Percentiles rank a stretch among this genome's conserved stretches.
Conservation (phyloP, 2,113 vertebrate species). For the Meles meles region DNA sequence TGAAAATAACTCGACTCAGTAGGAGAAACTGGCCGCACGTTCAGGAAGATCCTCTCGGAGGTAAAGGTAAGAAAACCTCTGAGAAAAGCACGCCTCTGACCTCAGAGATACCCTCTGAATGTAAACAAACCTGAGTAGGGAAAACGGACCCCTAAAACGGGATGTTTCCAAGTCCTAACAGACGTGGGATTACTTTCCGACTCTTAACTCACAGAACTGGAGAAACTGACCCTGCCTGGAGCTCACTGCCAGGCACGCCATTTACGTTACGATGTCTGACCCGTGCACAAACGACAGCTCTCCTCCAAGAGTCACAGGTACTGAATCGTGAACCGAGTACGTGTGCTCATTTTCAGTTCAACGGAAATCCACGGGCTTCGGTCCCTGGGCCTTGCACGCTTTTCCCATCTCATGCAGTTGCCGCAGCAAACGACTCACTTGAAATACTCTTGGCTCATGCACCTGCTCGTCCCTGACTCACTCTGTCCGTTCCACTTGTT, state of each 20-base stretch:
- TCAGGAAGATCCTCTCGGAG: background rate
- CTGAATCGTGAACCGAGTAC: background rate
- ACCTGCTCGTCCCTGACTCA: rapidly evolving
- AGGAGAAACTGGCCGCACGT: rapidly evolving
- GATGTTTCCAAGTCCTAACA: background rate
- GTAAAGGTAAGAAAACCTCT: background rate
- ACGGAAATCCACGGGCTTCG: rapidly evolving
- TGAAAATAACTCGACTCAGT: background rate
- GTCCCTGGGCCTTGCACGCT: background rate
- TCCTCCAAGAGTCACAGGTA: background rate
- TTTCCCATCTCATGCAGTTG: background rate
- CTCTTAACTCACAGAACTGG: background rate
- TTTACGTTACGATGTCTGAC: too few species aligned
- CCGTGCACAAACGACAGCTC: rapidly evolving
- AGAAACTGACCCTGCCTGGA: background rate
- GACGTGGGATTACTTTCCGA: background rate
- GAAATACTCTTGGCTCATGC: rapidly evolving
- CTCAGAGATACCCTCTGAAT: background rate
- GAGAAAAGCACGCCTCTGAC: rapidly evolving
- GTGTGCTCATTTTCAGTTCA: background rate
- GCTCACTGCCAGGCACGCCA: background rate
- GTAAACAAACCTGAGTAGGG: background rate
- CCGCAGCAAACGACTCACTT: rapidly evolving
- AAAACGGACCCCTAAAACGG: background rate
- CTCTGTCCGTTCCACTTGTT: rapidly evolving